Conservation (phyloP, 2,888 invertebrate species). For the Morpho achilles region DNA sequence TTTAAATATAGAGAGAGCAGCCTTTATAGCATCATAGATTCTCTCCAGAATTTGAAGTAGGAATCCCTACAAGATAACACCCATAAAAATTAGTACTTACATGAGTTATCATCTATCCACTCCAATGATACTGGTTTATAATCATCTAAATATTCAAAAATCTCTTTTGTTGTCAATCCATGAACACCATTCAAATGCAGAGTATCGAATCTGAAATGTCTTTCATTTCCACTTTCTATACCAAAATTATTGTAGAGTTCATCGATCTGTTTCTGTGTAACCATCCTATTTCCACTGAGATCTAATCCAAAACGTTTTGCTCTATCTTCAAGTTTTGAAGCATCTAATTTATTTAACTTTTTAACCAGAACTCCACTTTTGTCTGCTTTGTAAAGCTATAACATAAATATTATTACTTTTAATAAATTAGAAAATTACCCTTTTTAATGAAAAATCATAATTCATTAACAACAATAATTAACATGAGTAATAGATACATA, state of each 20-base stretch:
- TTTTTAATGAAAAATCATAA: no score
- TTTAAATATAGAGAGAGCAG: no score
- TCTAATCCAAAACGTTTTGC: constrained; percentile 68
- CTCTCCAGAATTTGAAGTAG: no score
- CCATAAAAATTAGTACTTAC: constrained; percentile 63
- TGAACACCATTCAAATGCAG: constrained; percentile 87
- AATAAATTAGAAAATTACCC: no score
- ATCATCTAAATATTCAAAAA: constrained; percentile 88
- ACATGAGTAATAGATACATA: no score
- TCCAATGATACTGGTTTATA: constrained; percentile 88
- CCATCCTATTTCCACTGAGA: constrained; percentile 59
- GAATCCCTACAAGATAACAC: background rate
- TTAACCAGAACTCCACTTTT: constrained; percentile 54
- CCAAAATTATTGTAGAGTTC: constrained; percentile 65
- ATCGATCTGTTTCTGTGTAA: constrained; percentile 70
- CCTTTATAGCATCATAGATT: no score
- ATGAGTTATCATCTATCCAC: constrained; percentile 89
- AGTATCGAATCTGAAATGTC: constrained; percentile 84
- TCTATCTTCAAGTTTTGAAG: constrained; percentile 62
- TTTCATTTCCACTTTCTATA: constrained; percentile 77
- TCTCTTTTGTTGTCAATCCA: constrained; percentile 87
- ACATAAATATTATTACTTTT: constrained; percentile 15
- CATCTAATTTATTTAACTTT: constrained; percentile 63
- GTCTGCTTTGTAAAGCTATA: constrained; percentile 55
- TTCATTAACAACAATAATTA: no score